These are phyloP conservation scores for Operophtera brumata DNA, from an alignment of 2,888 invertebrate genomes.

Conservation along the genomic window DNA sequence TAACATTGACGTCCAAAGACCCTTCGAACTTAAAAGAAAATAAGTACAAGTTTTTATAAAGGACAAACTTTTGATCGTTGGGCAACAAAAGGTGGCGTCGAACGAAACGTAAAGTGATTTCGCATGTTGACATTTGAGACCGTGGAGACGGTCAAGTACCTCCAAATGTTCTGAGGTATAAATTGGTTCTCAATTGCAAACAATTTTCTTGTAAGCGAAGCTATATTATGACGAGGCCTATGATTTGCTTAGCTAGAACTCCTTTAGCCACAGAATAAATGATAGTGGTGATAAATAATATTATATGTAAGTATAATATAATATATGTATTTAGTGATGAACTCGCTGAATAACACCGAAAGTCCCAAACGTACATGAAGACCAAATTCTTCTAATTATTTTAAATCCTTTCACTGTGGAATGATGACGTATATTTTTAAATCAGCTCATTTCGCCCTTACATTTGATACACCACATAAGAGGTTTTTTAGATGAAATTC, in stretches of 20 bases:
- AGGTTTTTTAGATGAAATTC: no score
- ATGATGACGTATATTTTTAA: no score
- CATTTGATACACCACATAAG: no score
- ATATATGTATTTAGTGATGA: neutral
- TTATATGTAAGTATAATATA: no score
- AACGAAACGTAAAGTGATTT: slow-evolving; percentile 21
- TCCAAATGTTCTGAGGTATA: slow-evolving; percentile 4
- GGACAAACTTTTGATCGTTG: slow-evolving; percentile 24
- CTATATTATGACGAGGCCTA: neutral
- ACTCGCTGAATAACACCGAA: neutral
- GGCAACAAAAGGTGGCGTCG: slow-evolving; percentile 19
- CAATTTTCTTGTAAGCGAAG: slow-evolving; percentile 8
- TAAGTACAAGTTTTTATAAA: slow-evolving; percentile 26
- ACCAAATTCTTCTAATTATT: no score
- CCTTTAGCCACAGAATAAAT: no score
- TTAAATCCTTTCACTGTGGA: no score
- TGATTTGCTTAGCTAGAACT: no score
- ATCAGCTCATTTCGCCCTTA: no score
- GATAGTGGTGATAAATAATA: no score
- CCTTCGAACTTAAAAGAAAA: slow-evolving; percentile 31
- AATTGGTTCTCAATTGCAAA: slow-evolving; percentile 5
- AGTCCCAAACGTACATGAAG: neutral
- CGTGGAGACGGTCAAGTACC: slow-evolving; percentile 10
- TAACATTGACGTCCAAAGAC: slow-evolving; percentile 57
- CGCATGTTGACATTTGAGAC: slow-evolving; percentile 19